These are phyloP conservation scores for Drosophila nigritarsus DNA, from an alignment of 2,888 invertebrate species.

Conservation along the genomic window DNA sequence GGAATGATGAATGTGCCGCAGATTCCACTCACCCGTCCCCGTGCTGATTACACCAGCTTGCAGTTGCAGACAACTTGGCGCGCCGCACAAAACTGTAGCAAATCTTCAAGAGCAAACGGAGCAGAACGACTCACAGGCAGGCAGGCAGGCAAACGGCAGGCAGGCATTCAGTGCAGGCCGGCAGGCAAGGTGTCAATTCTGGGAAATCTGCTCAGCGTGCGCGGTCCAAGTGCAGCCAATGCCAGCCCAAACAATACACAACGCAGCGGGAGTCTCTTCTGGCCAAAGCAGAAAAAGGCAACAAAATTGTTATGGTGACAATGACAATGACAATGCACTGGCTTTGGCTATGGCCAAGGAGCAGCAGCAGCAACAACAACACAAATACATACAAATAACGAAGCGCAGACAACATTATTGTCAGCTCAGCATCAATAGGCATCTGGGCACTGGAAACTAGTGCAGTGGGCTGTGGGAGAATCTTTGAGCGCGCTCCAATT, in stretches of 20 bases:
- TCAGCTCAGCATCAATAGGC: slow-evolving; percentile 48
- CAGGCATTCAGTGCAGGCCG: background rate
- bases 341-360: slow-evolving; percentile 33
- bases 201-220: slow-evolving; percentile 73
- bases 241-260: slow-evolving; percentile 42
- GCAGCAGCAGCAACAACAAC: slow-evolving; percentile 18
- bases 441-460: slow-evolving; percentile 33
- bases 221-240: slow-evolving; percentile 20
- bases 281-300: slow-evolving; percentile 56
- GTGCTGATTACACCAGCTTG: slow-evolving; percentile 39
- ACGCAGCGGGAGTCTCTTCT: slow-evolving; percentile 45
- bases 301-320: slow-evolving; percentile 76
- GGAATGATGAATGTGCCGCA: slow-evolving; percentile 64
- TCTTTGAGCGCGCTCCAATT: slow-evolving; percentile 42
- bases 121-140: background rate
- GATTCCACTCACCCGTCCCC: slow-evolving; percentile 30
- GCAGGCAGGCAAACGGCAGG: background rate
- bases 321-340: slow-evolving; percentile 64
- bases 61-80: slow-evolving; percentile 79
- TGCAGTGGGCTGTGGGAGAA: slow-evolving; percentile 55
- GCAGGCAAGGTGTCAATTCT: slow-evolving; percentile 76
- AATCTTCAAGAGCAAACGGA: slow-evolving; percentile 43
- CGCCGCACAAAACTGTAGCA: slow-evolving; percentile 74
- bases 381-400: slow-evolving; percentile 33
- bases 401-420: slow-evolving; percentile 60